A percentile compares a stretch with the other conserved stretches of the same genome.
Evolutionary conservation across 30 jellyfish, hydroid and myxozoan species (phyloP).

Genomic region (Clytia hemisphaerica): DNA sequence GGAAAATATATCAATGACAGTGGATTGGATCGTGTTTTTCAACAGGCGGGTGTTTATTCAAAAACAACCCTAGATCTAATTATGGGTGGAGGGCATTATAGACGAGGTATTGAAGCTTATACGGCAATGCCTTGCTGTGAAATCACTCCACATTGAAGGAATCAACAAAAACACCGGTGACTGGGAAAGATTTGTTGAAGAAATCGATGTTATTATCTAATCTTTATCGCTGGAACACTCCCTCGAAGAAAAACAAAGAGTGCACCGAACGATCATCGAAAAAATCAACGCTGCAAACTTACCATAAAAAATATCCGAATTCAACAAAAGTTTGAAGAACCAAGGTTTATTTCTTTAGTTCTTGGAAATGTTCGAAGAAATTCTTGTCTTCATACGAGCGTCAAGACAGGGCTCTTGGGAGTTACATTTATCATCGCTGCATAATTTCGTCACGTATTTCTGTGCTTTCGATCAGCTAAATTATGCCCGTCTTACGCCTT

Average conservation of each 20-base stretch:
- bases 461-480: conserved; percentile 3
- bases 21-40: conserved; percentile 7
- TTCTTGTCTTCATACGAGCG: conserved; percentile 9
- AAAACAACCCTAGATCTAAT: conserved; percentile 1
- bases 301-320: no score
- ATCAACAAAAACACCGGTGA: no score
- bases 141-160: no score
- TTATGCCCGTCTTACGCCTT: background rate
- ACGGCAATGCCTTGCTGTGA: conserved; percentile 3
- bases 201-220: no score
- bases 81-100: conserved; percentile 2
- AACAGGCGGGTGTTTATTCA: conserved; percentile 2
- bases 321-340: no score
- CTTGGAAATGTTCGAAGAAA: background rate
- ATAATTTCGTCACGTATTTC: conserved; percentile 9
- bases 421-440: conserved; percentile 18
- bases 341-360: background rate
- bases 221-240: no score
- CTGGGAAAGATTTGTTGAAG: no score
- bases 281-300: no score
- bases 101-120: conserved; percentile 23
- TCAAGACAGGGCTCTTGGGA: conserved; percentile 7
- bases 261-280: no score
- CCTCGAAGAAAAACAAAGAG: no score
- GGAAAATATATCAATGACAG: conserved; percentile 23